Evolutionary conservation across 2,113 vertebrate genomes (phyloP), one percentile per base, ranked within the genome.

Genomic region (Lepus europaeus): DNA sequence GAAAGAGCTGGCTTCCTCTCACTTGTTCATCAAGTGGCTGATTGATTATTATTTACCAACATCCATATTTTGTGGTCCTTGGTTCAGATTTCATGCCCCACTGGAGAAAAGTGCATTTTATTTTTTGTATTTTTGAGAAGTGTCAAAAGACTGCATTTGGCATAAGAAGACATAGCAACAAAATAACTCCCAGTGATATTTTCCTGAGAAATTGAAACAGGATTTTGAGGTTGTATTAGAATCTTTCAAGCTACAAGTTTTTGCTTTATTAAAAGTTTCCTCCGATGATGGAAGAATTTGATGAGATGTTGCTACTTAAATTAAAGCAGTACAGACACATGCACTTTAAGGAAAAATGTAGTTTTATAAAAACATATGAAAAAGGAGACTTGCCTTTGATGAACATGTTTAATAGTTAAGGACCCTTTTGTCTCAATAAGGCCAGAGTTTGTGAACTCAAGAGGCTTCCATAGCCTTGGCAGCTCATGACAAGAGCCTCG

Each of bases 181-280:
- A 59, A 90, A 64, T 69, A 14, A 74, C 27, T 36, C 70, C 39
- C 39, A 78, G 53, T 64, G 81, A 10, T 82, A 45, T 70, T 73
- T 94, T 92, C 68, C 51, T 72, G 39, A n/a, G 76, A 91, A 66
- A 76, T 87, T 64, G 36, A 84, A 88, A 33, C 72, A 78, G 29
- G 53, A 81, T 77, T 89, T 53, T 92, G 45, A 81, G 23, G 39
- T 31, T 9, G 14, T 61, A 4, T 68, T 73, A 51, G 14, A 77
- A 36, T 81, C 84, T 94, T 89, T 94, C 76, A 27, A 86, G 66
- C 36, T 27, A 33, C 61, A 94, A n/a, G 2, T 39, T 81, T 87
- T 29, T 81, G 12, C 8, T n/a, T 23, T 74, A 87, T 74, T 12
- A 93, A 20, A 89, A 13, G 27, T 91, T 84, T 91, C 59, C 70